phyloP scores from a whole-genome alignment of 2,888 invertebrate genomes.

The Neria commutata region DNA sequence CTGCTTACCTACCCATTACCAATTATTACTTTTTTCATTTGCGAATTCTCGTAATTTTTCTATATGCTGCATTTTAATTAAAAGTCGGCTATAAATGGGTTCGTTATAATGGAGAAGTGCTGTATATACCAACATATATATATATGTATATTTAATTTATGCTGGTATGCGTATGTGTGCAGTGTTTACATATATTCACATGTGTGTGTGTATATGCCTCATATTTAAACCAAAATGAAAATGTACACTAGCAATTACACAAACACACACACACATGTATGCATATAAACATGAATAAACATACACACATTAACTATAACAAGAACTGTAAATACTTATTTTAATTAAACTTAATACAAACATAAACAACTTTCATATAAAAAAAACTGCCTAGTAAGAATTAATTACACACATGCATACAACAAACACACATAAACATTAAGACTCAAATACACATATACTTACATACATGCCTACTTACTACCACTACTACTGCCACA shows the following conservation, averaged over 20 bases:
- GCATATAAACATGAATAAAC: conserved; percentile 21
- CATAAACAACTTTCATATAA: neutral
- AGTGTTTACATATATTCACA: neutral
- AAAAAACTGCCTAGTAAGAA: conserved; percentile 1
- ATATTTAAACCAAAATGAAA: no score
- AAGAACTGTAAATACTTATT: conserved; percentile 26
- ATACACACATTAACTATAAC: conserved; percentile 13
- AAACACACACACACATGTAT: conserved; percentile 11
- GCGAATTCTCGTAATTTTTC: no score
- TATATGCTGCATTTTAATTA: no score
- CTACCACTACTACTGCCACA: no score
- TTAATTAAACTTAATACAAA: conserved; percentile 28
- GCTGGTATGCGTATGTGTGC: neutral
- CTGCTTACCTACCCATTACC: no score
- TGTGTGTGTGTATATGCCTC: neutral
- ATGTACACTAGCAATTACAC: conserved; percentile 5
- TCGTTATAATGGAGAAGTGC: no score
- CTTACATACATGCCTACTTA: conserved; percentile 4
- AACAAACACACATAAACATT: conserved; percentile 8
- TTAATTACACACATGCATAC: conserved; percentile 22
- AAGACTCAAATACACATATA: conserved; percentile 29
- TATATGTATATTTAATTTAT: neutral
- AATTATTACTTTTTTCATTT: no score
- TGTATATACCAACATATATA: no score
- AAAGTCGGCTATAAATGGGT: no score